These are phyloP conservation scores for Hippoglossus hippoglossus DNA, from an alignment of 2,797 vertebrate genomes.

Conservation along the genomic window DNA sequence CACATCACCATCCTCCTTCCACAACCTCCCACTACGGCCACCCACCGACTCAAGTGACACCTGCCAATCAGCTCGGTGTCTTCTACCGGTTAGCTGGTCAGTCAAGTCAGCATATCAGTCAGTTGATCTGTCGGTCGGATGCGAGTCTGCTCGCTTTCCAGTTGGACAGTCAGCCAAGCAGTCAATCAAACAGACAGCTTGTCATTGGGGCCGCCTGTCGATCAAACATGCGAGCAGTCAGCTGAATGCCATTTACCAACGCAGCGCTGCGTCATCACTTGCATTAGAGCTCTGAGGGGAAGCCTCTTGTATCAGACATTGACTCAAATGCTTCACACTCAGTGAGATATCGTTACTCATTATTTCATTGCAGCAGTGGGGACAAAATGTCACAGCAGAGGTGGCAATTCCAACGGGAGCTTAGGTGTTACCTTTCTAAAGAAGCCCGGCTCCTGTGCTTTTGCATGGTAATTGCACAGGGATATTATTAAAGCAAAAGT, in stretches of 20 bases:
- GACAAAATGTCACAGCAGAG: not conserved
- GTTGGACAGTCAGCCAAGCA: constrained; percentile 30
- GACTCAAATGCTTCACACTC: not conserved
- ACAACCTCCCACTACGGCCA: constrained; percentile 31
- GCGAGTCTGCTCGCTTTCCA: constrained; percentile 17
- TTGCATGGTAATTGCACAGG: not conserved
- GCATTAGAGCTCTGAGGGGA: not conserved
- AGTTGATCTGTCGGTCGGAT: constrained; percentile 42
- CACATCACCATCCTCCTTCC: constrained; percentile 19
- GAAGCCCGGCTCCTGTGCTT: not conserved
- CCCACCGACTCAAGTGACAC: constrained; percentile 59
- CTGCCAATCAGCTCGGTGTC: constrained; percentile 60
- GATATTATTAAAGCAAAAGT: constrained; percentile 7
- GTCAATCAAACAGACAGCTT: constrained; percentile 64
- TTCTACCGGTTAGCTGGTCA: constrained; percentile 41
- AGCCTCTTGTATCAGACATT: not conserved
- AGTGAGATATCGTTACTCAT: not conserved
- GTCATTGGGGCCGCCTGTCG: constrained; percentile 36
- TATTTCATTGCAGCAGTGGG: not conserved
- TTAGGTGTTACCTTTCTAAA: not conserved
- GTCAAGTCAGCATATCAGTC: constrained; percentile 58
- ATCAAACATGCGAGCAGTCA: constrained; percentile 35
- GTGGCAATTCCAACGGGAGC: not conserved
- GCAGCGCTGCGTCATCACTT: constrained; percentile 15
- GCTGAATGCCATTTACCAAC: constrained; percentile 19